A percentile compares a stretch with the other conserved stretches of the same genome.
Conservation (phyloP, 2,797 vertebrate genomes). For the Ambastaia sidthimunki region DNA sequence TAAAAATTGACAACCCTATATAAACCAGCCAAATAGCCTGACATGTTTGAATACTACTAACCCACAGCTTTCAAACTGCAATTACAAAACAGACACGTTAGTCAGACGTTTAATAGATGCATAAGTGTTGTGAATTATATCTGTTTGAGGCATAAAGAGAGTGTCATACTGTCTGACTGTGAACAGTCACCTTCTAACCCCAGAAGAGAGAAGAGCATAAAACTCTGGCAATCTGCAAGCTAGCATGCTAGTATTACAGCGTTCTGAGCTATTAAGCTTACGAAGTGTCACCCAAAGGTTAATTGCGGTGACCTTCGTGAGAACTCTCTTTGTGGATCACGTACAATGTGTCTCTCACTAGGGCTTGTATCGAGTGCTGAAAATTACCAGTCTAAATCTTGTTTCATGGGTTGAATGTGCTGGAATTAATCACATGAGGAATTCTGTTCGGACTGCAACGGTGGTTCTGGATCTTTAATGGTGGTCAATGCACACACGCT, state of each 20-base stretch:
- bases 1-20: background rate
- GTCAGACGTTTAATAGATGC: constrained; percentile 8
- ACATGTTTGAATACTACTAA: background rate
- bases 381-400: constrained; percentile 72
- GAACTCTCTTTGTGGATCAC: constrained; percentile 70
- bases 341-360: constrained; percentile 66
- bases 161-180: constrained; percentile 7
- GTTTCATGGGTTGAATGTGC: constrained; percentile 76
- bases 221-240: constrained; percentile 23
- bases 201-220: constrained; percentile 1
- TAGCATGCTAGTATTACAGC: background rate
- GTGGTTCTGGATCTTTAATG: constrained; percentile 21
- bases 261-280: constrained; percentile 36
- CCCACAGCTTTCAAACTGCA: background rate
- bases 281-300: constrained; percentile 69
- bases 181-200: constrained; percentile 20
- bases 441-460: constrained; percentile 8
- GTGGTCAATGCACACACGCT: constrained; percentile 16
- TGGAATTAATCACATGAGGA: constrained; percentile 71
- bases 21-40: background rate
- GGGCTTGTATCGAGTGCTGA: constrained; percentile 70
- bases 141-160: constrained; percentile 10
- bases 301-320: constrained; percentile 73
- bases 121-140: constrained; percentile 26
- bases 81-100: background rate